These are phyloP conservation scores for Cassiopea xamachana DNA, from an alignment of 30 jellyfish, hydroid and myxozoan genomes.

Conservation along the genomic window DNA sequence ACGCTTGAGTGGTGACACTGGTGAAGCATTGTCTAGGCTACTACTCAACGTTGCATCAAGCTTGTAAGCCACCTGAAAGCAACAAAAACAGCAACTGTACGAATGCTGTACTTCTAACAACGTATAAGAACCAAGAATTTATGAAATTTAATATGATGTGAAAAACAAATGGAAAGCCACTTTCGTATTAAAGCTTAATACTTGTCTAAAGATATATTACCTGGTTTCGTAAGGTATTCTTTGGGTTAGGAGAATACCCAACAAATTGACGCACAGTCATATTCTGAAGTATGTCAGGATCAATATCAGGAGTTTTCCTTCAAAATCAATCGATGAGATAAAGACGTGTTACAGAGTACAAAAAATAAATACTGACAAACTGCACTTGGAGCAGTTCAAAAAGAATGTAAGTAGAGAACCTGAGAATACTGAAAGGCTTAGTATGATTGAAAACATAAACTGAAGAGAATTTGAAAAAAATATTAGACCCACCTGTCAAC, in stretches of 20 bases:
- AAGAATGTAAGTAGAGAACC: too few species aligned
- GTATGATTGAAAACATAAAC: background rate
- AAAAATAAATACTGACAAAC: too few species aligned
- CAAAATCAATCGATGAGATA: background rate
- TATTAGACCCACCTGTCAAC: conserved; percentile 80
- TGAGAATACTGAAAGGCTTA: background rate
- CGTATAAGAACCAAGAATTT: too few species aligned
- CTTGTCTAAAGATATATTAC: conserved; percentile 29
- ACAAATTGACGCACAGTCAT: conserved; percentile 97
- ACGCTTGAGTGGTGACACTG: conserved; percentile 93
- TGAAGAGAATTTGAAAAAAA: background rate
- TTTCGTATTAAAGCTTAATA: too few species aligned
- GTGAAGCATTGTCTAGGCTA: conserved; percentile 30
- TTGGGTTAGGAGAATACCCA: conserved; percentile 99
- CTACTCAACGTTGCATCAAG: conserved; percentile 63
- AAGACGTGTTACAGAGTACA: too few species aligned
- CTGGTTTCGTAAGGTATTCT: conserved; percentile 88
- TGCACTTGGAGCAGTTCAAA: too few species aligned
- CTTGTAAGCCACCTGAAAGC: conserved; percentile 80
- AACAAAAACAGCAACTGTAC: too few species aligned
- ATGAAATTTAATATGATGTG: too few species aligned
- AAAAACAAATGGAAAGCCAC: too few species aligned
- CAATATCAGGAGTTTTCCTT: conserved; percentile 96
- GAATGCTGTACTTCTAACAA: too few species aligned
- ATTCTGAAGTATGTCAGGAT: conserved; percentile 91